A percentile compares a stretch with the other conserved stretches of the same genome.
Evolutionary conservation across 2,888 invertebrate genomes (phyloP).

Genomic region (Eledona agricola): DNA sequence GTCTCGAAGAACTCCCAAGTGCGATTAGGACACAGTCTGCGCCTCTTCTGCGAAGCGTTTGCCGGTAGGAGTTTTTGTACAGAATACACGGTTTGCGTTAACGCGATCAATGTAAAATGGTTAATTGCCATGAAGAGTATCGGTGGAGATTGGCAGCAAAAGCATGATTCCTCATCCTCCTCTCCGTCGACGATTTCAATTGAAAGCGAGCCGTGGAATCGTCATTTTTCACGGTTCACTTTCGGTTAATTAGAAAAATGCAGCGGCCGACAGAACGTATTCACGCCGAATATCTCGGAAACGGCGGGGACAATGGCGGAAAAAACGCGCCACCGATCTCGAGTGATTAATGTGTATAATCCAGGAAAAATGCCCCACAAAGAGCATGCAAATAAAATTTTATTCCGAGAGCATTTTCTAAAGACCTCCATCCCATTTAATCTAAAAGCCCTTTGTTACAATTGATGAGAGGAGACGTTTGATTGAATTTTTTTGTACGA

Average conservation of each 20-base stretch:
- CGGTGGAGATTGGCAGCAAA: background rate
- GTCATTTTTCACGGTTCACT: constrained; percentile 12
- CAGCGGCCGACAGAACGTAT: constrained; percentile 8
- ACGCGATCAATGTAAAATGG: too few species aligned
- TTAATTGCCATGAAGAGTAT: constrained; percentile 8
- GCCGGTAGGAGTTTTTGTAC: constrained; percentile 68
- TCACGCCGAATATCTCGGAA: constrained; percentile 10
- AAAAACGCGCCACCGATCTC: background rate
- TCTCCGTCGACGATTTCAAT: too few species aligned
- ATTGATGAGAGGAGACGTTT: constrained; percentile 15
- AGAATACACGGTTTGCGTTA: too few species aligned
- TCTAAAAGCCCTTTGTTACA: constrained; percentile 14
- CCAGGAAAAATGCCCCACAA: constrained; percentile 2
- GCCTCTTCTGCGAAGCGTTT: constrained; percentile 81
- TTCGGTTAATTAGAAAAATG: constrained; percentile 10
- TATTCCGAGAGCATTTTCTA: constrained; percentile 8
- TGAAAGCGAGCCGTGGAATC: constrained; percentile 12
- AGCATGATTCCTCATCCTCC: constrained; percentile 3
- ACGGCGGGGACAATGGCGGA: constrained; percentile 10
- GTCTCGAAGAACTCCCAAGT: constrained; percentile 70
- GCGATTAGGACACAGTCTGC: constrained; percentile 69
- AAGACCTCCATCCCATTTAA: constrained; percentile 12
- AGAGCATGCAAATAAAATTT: constrained; percentile 4
- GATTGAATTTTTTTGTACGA: constrained; percentile 39
- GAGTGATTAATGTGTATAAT: constrained; percentile 14